A percentile compares a stretch with the other conserved stretches of the same genome.
Evolutionary conservation across 2,797 vertebrate species (phyloP).

Genomic region (Epinephelus awoara): DNA sequence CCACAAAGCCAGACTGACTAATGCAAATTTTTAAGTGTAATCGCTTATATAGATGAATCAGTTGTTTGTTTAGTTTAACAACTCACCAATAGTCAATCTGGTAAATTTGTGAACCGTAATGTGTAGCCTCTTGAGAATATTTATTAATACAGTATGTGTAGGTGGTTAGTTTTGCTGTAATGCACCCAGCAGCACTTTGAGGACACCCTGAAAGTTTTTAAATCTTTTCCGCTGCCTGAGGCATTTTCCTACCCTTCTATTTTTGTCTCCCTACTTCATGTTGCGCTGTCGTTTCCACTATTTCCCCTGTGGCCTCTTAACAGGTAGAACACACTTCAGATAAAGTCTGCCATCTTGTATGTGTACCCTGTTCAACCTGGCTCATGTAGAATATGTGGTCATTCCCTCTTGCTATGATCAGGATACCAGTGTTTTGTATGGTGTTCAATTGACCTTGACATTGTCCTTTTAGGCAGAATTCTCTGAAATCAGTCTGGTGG

Average conservation of each 20-base stretch:
- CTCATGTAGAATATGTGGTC: background rate
- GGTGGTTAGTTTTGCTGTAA: background rate
- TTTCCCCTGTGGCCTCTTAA: constrained; percentile 32
- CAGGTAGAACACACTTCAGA: constrained; percentile 24
- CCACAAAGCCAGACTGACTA: background rate
- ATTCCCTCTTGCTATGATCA: background rate
- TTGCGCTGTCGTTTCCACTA: constrained; percentile 25
- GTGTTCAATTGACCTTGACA: constrained; percentile 23
- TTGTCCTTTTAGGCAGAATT: constrained; percentile 89
- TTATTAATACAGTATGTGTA: background rate
- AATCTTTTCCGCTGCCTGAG: constrained; percentile 18
- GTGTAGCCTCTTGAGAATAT: background rate
- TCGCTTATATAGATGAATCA: background rate
- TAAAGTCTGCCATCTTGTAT: constrained; percentile 18
- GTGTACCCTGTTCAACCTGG: background rate
- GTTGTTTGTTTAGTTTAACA: background rate
- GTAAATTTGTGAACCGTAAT: background rate
- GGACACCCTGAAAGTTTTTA: constrained; percentile 21
- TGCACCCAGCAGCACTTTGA: background rate
- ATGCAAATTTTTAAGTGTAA: constrained; percentile 5
- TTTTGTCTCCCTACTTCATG: constrained; percentile 41
- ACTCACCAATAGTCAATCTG: background rate
- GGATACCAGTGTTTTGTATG: background rate
- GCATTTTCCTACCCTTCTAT: constrained; percentile 40
- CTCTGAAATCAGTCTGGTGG: constrained; percentile 91